Base-by-base conservation (phyloP, 2,888 invertebrate species). In the Neuroscelio doddi region DNA sequence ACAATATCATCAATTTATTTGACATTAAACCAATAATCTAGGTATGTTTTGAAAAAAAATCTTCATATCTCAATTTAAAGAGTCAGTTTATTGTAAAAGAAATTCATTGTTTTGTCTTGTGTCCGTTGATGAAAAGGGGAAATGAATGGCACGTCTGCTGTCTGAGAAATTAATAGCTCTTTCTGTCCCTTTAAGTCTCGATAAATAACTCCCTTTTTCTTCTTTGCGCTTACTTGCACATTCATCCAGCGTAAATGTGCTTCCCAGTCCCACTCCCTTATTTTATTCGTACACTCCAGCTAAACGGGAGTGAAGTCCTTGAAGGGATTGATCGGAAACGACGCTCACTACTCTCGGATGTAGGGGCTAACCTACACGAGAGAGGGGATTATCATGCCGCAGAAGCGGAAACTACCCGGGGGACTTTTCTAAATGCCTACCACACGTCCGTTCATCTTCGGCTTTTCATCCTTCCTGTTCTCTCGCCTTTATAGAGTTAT, bases 261-360 rank as follows among this genome's bases (percentile, higher is more conserved):
- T 44, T 27, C 38, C 17, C 41, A 36, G 47, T 27, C 44, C 29
- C 39, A 29, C 27, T 56, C 58, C 36, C 64, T 64, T 70, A 62
- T 72, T 73, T 72, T 66, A 72, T 67, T 68, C 66, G 65, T 58
- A 57, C 53, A 39, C 64, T 53, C 57, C 64, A 49, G 56, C 71
- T 66, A 66, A 73, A 71, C 68, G 68, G 64, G 68, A 70, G 67
- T 50, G 62, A 73, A 73, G 74, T 70, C 75, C 75, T 75, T 75
- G 75, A 74, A 69, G 74, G 70, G 74, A 75, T 75, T 75, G 74
- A 73, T 74, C 74, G 74, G 69, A 73, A 72, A 67, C 71, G 66
- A 70, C 67, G 68, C 46, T 57, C 67, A 49, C 63, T 56, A 56
- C 58, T 58, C 58, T 49, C 58, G 56, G 53, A 64, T 62, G 59